These are phyloP conservation scores for Onychorhynchus coronatus DNA, from an alignment of 2,113 vertebrate genomes.

Conservation along the genomic window DNA sequence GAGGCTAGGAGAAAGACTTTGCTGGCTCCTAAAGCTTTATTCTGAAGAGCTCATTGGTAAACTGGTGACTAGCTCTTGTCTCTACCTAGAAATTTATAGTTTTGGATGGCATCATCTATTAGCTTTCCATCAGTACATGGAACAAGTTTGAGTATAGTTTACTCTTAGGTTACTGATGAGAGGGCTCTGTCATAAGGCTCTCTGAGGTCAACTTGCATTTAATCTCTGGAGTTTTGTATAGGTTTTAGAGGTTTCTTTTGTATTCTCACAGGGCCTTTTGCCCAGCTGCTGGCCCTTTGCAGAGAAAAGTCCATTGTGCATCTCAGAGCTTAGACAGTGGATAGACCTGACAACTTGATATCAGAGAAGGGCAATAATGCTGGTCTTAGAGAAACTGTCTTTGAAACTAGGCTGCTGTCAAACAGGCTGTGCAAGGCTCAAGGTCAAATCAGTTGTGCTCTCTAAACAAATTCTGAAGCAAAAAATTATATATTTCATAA, in stretches of 20 bases:
- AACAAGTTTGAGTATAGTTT: not conserved
- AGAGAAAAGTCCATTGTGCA: not conserved
- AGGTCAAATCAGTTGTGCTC: not conserved
- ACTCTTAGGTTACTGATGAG: not conserved
- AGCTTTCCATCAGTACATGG: not conserved
- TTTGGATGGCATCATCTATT: not conserved
- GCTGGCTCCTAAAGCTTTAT: not conserved
- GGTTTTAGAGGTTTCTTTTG: not conserved
- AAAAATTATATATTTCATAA: not conserved
- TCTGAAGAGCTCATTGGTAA: not conserved
- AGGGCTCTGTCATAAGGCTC: not conserved
- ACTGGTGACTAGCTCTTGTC: not conserved
- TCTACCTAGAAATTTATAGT: not conserved
- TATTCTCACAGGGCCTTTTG: not conserved
- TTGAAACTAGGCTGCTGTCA: not conserved
- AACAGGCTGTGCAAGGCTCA: not conserved
- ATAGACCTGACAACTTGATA: not conserved
- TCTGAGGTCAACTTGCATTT: not conserved
- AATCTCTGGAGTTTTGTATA: not conserved
- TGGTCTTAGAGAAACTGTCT: not conserved
- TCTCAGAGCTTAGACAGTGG: not conserved
- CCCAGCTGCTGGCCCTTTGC: not conserved
- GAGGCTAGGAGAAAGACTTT: not conserved
- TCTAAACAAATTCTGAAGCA: not conserved
- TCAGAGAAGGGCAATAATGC: not conserved